Percentiles rank a stretch among this genome's conserved stretches.
Conservation (phyloP, 2,888 invertebrate genomes). For the Troides aeacus region DNA sequence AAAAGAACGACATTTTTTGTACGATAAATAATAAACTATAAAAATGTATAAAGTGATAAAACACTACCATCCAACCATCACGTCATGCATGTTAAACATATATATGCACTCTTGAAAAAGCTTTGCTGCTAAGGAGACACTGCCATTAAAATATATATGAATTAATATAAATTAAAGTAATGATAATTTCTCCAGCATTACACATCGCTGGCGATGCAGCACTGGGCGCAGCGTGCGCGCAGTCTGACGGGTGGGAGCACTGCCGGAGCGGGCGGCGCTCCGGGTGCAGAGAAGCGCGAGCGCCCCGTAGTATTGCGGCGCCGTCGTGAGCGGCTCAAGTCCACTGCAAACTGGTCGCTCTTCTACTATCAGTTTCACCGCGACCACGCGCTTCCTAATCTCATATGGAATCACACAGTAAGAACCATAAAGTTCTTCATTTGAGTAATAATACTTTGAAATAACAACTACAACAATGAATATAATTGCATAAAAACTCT, state of each 20-base stretch:
- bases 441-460: background rate
- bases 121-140: too few relatives aligned
- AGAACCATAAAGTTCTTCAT: constrained; percentile 31
- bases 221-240: constrained; percentile 83
- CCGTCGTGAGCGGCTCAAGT: constrained; percentile 92
- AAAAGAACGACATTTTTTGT: too few relatives aligned
- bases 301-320: constrained; percentile 95
- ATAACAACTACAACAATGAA: too few relatives aligned
- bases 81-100: too few relatives aligned
- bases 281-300: constrained; percentile 79
- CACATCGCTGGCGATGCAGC: constrained; percentile 71
- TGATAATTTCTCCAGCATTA: constrained; percentile 55
- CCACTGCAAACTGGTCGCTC: constrained; percentile 93
- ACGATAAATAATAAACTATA: too few relatives aligned
- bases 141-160: too few relatives aligned
- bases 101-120: too few relatives aligned
- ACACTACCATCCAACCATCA: too few relatives aligned
- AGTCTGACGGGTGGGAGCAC: constrained; percentile 59
- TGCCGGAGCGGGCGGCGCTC: constrained; percentile 74
- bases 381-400: constrained; percentile 96
- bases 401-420: constrained; percentile 99
- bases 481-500: background rate
- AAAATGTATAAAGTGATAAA: too few relatives aligned
- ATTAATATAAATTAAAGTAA: too few relatives aligned
- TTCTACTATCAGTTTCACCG: constrained; percentile 97